Evolutionary conservation across 2,888 invertebrate species (phyloP).

Genomic region (Thera obeliscata): DNA sequence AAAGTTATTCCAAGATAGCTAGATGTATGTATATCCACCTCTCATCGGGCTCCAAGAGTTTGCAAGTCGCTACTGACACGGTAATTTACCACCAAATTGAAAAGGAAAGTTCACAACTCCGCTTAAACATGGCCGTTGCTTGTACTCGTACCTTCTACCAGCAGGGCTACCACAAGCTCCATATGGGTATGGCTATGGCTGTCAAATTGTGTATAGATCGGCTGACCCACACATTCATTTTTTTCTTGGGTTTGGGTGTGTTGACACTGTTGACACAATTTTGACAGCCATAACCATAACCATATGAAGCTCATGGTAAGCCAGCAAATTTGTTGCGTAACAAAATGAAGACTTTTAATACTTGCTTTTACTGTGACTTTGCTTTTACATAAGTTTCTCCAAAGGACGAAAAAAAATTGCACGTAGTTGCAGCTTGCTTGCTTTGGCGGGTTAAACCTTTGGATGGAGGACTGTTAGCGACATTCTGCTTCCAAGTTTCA

Average conservation of each 20-base stretch:
- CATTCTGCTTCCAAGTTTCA: too few relatives aligned
- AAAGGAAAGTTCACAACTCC: slow-evolving; percentile 56
- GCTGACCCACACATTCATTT: too few relatives aligned
- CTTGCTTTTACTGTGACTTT: background rate
- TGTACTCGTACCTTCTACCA: background rate
- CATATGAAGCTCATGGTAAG: too few relatives aligned
- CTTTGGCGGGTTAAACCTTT: background rate
- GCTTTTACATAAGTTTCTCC: background rate
- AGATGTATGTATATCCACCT: background rate
- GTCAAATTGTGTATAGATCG: too few relatives aligned
- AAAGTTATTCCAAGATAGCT: background rate
- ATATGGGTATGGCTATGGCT: too few relatives aligned
- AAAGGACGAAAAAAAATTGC: too few relatives aligned
- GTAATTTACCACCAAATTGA: slow-evolving; percentile 57
- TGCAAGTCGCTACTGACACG: slow-evolving; percentile 43
- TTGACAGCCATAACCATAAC: too few relatives aligned
- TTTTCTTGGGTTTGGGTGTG: too few relatives aligned
- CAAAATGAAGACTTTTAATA: background rate
- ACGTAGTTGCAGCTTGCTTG: background rate
- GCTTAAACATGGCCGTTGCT: slow-evolving; percentile 46
- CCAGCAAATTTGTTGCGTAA: background rate
- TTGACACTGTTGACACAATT: too few relatives aligned
- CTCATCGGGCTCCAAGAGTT: slow-evolving; percentile 1
- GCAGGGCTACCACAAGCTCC: too few relatives aligned
- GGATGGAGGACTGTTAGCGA: background rate